Evolutionary conservation across 1,140 invertebrate genomes (phyloP).

Genomic region (Dendroctonus valens): DNA sequence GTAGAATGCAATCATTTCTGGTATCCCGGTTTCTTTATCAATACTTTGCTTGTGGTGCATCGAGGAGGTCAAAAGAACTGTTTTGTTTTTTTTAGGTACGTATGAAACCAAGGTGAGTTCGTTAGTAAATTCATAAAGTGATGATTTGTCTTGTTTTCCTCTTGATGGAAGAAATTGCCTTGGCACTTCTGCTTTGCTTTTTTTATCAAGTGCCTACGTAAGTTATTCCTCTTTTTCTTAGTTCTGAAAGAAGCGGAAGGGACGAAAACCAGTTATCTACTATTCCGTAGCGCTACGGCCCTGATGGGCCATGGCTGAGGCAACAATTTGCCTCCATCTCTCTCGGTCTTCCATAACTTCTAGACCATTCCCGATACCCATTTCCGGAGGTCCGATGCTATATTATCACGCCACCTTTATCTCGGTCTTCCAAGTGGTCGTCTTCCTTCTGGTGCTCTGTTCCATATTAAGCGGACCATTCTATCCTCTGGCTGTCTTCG

Average conservation of each 20-base stretch:
- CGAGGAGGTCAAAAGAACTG: slow-evolving; percentile 12
- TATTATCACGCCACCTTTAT: no score
- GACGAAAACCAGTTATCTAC: slow-evolving; percentile 37
- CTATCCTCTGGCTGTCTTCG: no score
- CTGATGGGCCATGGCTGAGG: no score
- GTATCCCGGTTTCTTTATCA: slow-evolving; percentile 25
- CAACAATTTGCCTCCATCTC: no score
- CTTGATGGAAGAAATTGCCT: slow-evolving; percentile 26
- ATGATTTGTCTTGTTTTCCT: slow-evolving; percentile 1
- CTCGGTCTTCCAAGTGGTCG: no score
- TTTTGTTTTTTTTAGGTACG: slow-evolving; percentile 23
- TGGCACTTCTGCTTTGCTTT: slow-evolving; percentile 46
- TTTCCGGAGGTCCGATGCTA: no score
- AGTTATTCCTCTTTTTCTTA: slow-evolving; percentile 43
- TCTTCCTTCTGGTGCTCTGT: no score
- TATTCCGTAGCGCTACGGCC: no score
- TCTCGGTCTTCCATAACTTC: no score
- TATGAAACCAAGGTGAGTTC: slow-evolving; percentile 24
- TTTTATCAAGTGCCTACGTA: slow-evolving; percentile 43
- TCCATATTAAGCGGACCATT: no score
- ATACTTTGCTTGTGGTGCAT: slow-evolving; percentile 9
- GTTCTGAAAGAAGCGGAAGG: slow-evolving; percentile 37
- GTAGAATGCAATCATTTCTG: slow-evolving; percentile 21
- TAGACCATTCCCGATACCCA: no score
- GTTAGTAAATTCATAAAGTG: slow-evolving; percentile 12